Evolutionary conservation across 2,113 vertebrate species (phyloP).

Genomic region (Harpagus bidentatus): DNA sequence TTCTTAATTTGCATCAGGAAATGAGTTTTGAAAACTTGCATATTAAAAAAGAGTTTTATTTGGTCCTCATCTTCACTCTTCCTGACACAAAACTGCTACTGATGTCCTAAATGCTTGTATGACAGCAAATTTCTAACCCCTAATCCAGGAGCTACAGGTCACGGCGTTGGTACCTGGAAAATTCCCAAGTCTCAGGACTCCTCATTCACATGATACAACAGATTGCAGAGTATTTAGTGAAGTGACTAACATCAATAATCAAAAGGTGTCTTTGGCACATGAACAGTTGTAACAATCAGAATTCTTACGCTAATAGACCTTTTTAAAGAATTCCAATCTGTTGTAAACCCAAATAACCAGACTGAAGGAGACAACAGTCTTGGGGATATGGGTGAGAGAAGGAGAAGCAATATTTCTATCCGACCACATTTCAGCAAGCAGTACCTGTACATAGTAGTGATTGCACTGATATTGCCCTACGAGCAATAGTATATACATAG

Average conservation of each 20-base stretch:
- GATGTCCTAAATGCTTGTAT: background rate
- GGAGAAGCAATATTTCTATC: background rate
- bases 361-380: background rate
- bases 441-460: no score
- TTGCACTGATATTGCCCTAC: rapidly evolving
- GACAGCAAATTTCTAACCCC: background rate
- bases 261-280: background rate
- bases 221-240: background rate
- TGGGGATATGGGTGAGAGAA: background rate
- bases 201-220: background rate
- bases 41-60: background rate
- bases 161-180: background rate
- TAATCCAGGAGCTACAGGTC: background rate
- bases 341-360: background rate
- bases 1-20: background rate
- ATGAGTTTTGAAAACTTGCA: background rate
- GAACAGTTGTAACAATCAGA: background rate
- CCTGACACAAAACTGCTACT: background rate
- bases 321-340: background rate
- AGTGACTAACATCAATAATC: no score
- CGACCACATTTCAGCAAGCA: background rate
- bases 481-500: rapidly evolving
- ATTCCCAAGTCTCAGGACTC: background rate
- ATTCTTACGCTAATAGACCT: background rate
- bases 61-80: background rate